A percentile compares a stretch with the other conserved stretches of the same genome.
Conservation (phyloP, 1,140 invertebrate genomes). For the Heliconius congener region DNA sequence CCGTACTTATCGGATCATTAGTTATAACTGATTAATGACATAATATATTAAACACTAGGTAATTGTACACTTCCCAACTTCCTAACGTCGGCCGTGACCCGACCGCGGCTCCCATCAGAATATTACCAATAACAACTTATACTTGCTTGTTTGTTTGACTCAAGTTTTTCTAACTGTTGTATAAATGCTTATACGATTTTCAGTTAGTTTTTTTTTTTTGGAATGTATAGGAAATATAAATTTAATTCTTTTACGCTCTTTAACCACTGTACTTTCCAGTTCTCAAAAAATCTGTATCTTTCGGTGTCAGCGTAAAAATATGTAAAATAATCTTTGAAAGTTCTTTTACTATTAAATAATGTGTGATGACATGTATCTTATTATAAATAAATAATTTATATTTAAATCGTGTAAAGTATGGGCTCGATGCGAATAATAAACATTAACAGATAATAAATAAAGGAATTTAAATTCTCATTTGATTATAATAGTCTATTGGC, state of each 20-base stretch:
- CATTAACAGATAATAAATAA: constrained; percentile 8
- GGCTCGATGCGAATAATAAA: neutral
- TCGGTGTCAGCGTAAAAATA: too few species aligned
- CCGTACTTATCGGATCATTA: neutral
- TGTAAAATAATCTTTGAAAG: too few species aligned
- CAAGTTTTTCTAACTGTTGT: neutral
- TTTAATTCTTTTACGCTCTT: too few species aligned
- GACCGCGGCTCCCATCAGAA: constrained; percentile 18
- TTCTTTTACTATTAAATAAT: too few species aligned
- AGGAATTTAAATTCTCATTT: constrained; percentile 14
- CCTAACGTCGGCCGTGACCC: constrained; percentile 10
- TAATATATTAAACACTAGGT: constrained; percentile 4
- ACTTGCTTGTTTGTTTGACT: neutral
- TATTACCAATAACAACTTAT: neutral
- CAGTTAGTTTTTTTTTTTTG: neutral
- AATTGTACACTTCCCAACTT: constrained; percentile 18
- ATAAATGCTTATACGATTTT: neutral
- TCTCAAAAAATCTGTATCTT: too few species aligned
- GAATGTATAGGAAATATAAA: too few species aligned
- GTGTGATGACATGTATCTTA: too few species aligned
- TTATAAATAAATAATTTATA: too few species aligned
- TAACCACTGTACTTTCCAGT: too few species aligned
- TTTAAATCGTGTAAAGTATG: too few species aligned
- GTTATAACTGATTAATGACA: neutral
- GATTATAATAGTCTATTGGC: constrained; percentile 18